A percentile compares a stretch with the other conserved stretches of the same genome.
Evolutionary conservation across 2,113 vertebrate species (phyloP).

Genomic region (Cacatua alba): DNA sequence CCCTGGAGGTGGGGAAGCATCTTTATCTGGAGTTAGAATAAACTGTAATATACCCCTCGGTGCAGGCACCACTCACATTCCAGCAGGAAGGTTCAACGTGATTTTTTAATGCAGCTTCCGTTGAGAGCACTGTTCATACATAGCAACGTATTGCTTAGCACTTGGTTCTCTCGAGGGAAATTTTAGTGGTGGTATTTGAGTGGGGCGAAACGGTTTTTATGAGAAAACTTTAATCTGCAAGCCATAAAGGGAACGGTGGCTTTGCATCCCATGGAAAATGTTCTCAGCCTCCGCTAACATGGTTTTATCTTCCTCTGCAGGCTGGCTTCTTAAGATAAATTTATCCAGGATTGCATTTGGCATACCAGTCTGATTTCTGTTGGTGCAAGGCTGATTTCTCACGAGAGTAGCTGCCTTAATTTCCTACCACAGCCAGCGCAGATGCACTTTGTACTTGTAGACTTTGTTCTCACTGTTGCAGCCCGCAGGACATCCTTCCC

Average conservation of each 20-base stretch:
- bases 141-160: not conserved
- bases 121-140: not conserved
- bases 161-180: constrained; percentile 15
- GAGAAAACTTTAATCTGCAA: constrained; percentile 50
- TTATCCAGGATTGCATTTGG: constrained; percentile 8
- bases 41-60: not conserved
- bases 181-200: not conserved
- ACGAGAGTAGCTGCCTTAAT: not conserved
- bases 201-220: not conserved
- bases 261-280: constrained; percentile 8
- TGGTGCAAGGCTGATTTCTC: constrained; percentile 22
- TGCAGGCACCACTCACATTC: not conserved
- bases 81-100: not conserved
- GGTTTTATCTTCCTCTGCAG: constrained; percentile 49
- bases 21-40: not conserved
- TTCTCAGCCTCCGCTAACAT: not conserved
- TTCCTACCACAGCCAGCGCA: not conserved
- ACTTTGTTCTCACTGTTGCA: not conserved
- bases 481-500: not conserved
- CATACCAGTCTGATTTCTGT: constrained; percentile 24
- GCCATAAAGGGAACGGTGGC: constrained; percentile 7
- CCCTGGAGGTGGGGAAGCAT: not conserved
- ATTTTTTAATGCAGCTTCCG: not conserved
- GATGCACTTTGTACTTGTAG: not conserved
- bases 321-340: constrained; percentile 33